Percentiles rank a stretch among this genome's conserved stretches.
These are phyloP conservation scores for Osmerus mordax DNA, from an alignment of 2,113 vertebrate genomes.

Conservation along the genomic window DNA sequence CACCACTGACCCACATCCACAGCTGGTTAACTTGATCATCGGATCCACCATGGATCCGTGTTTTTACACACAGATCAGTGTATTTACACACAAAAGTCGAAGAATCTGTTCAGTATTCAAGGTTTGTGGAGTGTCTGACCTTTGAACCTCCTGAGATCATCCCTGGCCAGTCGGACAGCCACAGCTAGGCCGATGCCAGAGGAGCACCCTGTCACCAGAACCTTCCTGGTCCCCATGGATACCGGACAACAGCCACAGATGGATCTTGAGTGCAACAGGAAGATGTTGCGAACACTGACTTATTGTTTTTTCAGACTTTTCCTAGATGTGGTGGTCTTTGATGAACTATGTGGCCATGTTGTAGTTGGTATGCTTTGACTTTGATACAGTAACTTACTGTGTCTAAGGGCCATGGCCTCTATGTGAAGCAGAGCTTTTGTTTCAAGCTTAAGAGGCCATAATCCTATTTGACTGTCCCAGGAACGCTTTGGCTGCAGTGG, in stretches of 20 bases:
- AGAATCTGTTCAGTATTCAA: neutral
- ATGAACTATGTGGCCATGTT: neutral
- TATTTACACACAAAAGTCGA: neutral
- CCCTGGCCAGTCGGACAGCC: slow-evolving; percentile 73
- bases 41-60: neutral
- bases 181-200: slow-evolving; percentile 80
- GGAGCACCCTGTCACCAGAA: slow-evolving; percentile 81
- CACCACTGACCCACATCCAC: slow-evolving; percentile 58
- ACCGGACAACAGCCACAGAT: slow-evolving; percentile 18
- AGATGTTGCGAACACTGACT: neutral
- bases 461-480: neutral
- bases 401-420: neutral
- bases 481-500: neutral
- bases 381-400: neutral
- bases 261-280: neutral
- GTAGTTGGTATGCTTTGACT: neutral
- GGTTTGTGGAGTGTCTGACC: slow-evolving; percentile 61
- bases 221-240: slow-evolving; percentile 60
- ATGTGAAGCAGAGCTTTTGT: neutral
- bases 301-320: neutral
- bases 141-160: slow-evolving; percentile 71
- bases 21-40: neutral
- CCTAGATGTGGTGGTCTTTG: neutral
- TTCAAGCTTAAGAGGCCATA: neutral
- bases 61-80: neutral